Conservation (phyloP, 2,113 vertebrate species). For the Trichomycterus rosablanca region DNA sequence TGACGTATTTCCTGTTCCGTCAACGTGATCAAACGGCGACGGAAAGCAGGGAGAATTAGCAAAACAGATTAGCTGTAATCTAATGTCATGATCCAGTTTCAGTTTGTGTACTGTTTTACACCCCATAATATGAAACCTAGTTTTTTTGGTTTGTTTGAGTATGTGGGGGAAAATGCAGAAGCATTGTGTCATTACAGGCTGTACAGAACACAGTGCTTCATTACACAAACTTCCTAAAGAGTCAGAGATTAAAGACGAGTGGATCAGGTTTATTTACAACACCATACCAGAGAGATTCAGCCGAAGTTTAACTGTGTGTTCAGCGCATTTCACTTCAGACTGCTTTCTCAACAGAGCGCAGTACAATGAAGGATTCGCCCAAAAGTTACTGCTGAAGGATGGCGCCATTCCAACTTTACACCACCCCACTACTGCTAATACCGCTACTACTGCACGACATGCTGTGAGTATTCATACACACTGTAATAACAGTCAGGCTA, state of each 20-base stretch:
- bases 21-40: background rate
- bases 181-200: background rate
- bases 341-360: background rate
- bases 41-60: background rate
- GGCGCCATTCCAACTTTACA: background rate
- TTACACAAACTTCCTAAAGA: background rate
- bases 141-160: background rate
- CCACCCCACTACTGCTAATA: background rate
- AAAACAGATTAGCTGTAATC: no score
- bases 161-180: background rate
- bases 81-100: no score
- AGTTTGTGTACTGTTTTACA: no score
- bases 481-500: no score
- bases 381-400: background rate
- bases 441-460: no score
- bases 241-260: background rate
- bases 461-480: no score
- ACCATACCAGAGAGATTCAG: no score
- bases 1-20: conserved; percentile 5
- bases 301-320: background rate
- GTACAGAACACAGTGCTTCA: background rate
- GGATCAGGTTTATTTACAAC: background rate
- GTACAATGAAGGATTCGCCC: background rate
- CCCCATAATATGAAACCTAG: no score
- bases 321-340: background rate